Base-by-base conservation (phyloP, 2,797 vertebrate genomes). In the Microhierax caerulescens region DNA sequence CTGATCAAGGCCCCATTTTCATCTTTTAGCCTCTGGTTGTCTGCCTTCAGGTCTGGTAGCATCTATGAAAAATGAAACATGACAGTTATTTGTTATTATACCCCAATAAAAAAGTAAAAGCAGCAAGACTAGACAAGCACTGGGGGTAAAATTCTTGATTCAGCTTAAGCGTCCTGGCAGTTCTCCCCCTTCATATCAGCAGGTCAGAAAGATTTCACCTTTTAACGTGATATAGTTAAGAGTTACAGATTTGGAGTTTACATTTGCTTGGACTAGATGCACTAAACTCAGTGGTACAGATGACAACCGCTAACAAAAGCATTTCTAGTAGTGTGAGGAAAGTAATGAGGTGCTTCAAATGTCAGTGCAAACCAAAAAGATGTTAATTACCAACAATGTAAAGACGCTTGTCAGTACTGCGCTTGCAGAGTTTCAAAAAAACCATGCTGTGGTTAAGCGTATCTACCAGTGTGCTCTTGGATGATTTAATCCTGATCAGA, bases 1-100 rank as follows among this genome's bases (percentile, higher is more conserved):
- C 99, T 99, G 98, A 99, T 99, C 98, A 99, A 99, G 82, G 99
- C 99, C 98, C 99, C 99, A 85, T 99, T 99, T 98, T 99, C 99
- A 97, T 99, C 99, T 98, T 99, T 99, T 99, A 99, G 99, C 98
- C 99, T 99, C 99, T 99, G 99, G 99, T 99, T 99, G 98, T 99
- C 99, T 97, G 99, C 99, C 99, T 99, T 99, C 98, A 99, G 98
- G 98, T 99, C 99, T 98, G 99, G 99, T 98, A 99, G 98, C 99
- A 98, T 99, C 99, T 99, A 98, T 47, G 97, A 98, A 91, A 97
- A 93, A 97, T 82, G 54, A 93, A 48, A 97, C 45, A 93, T 0
- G 11, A 64, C 9, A 13, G 91, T 94, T 91, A 96, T 83, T 93
- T 77, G 65, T 65, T 81, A 11, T 75, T 85, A 72, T 4, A 47